phyloP scores from a whole-genome alignment of 2,797 vertebrate species.

The Furcifer pardalis region DNA sequence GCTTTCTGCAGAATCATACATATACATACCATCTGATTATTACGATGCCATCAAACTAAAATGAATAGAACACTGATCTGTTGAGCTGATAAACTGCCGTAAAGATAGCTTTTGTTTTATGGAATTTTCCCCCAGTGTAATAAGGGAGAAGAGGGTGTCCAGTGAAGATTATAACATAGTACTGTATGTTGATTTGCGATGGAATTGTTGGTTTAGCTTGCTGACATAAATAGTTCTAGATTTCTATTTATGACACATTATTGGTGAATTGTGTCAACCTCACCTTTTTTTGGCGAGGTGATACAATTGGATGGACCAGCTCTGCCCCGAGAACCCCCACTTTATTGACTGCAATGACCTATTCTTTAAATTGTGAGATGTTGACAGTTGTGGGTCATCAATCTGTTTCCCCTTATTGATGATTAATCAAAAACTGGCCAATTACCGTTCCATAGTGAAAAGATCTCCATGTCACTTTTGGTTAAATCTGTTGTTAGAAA shows the following conservation, averaged over 20 bases:
- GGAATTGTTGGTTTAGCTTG: too few relatives aligned
- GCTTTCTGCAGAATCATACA: neutral
- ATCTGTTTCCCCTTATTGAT: neutral
- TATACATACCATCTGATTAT: neutral
- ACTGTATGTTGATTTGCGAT: too few relatives aligned
- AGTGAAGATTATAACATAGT: too few relatives aligned
- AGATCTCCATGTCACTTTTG: conserved; percentile 38
- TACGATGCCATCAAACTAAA: neutral
- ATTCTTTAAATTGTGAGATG: neutral
- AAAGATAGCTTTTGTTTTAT: neutral
- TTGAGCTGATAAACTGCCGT: neutral
- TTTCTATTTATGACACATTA: neutral
- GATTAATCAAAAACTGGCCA: neutral
- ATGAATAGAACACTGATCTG: neutral
- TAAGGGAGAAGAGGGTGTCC: too few relatives aligned
- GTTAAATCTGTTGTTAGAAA: conserved; percentile 32
- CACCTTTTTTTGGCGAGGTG: neutral
- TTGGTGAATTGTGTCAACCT: neutral
- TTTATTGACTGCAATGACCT: neutral
- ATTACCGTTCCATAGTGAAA: conserved; percentile 38
- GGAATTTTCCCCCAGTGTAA: too few relatives aligned
- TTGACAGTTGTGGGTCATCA: neutral
- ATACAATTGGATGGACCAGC: neutral
- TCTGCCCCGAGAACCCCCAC: neutral
- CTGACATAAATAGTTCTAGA: neutral